A percentile compares a stretch with the other conserved stretches of the same genome.
Conservation (phyloP, 2,888 invertebrate genomes). For the Clepsis dumicolana region DNA sequence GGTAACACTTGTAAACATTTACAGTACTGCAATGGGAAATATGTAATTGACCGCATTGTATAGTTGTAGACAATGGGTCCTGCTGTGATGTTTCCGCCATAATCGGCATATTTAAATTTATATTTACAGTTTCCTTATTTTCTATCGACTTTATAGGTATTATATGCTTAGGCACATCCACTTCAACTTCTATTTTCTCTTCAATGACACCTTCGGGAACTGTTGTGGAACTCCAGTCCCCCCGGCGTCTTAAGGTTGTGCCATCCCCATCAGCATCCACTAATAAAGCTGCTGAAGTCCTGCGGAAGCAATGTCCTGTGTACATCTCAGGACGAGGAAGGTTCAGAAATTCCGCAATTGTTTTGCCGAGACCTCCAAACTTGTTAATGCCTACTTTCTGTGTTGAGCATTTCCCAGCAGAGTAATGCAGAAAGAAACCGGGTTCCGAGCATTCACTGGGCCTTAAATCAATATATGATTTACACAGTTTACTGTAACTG, state of each 20-base stretch:
- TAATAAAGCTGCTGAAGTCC: constrained; percentile 37
- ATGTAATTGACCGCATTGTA: not conserved
- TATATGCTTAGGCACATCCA: too few species aligned
- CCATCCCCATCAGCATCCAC: constrained; percentile 26
- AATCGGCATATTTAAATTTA: constrained; percentile 24
- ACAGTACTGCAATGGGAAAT: constrained; percentile 1
- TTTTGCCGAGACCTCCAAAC: constrained; percentile 42
- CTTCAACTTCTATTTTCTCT: not conserved
- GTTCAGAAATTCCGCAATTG: constrained; percentile 28
- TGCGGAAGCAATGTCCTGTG: constrained; percentile 43
- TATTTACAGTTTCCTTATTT: constrained; percentile 16
- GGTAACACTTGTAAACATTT: constrained; percentile 2
- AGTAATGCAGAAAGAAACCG: constrained; percentile 28
- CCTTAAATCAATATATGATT: constrained; percentile 28
- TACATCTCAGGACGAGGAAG: constrained; percentile 39
- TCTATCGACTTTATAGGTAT: constrained; percentile 12
- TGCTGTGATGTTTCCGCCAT: not conserved
- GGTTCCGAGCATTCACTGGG: not conserved
- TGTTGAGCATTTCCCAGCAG: constrained; percentile 10
- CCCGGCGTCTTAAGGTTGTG: too few species aligned
- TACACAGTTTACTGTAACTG: constrained; percentile 11
- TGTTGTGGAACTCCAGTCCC: too few species aligned
- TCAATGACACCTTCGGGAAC: constrained; percentile 3
- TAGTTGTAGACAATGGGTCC: not conserved
- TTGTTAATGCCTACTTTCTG: constrained; percentile 32